phyloP scores from a whole-genome alignment of 2,113 vertebrate genomes.

The Pseudopodoces humilis region DNA sequence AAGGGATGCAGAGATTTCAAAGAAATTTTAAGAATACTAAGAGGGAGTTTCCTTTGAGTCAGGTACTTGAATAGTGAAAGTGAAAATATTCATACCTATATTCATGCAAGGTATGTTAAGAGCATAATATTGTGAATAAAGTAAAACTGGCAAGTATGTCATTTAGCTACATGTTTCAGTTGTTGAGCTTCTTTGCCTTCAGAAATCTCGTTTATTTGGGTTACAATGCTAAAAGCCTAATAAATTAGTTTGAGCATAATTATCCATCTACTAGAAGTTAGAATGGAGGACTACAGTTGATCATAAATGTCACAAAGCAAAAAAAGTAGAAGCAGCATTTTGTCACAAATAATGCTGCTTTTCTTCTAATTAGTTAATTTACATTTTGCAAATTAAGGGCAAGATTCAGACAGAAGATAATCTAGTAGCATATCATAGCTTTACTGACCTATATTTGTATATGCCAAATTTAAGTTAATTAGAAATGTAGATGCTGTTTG shows the following conservation, averaged over 20 bases:
- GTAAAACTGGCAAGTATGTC: not conserved
- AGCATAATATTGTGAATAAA: not conserved
- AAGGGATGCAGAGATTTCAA: not conserved
- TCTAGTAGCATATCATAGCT: slow-evolving; percentile 69
- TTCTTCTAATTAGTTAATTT: slow-evolving; percentile 85
- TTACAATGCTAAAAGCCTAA: slow-evolving; percentile 10
- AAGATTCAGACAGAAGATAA: slow-evolving; percentile 79
- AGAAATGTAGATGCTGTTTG: slow-evolving; percentile 86
- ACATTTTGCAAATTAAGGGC: slow-evolving; percentile 83
- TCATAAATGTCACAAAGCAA: slow-evolving; percentile 74
- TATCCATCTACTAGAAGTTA: slow-evolving; percentile 70
- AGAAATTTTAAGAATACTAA: not conserved
- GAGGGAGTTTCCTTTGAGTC: not conserved
- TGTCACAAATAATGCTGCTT: slow-evolving; percentile 77
- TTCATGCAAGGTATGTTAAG: not conserved
- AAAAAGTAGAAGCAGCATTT: slow-evolving; percentile 71
- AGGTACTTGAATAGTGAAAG: not conserved
- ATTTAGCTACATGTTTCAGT: not conserved
- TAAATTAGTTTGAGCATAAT: slow-evolving; percentile 32
- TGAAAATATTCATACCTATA: not conserved
- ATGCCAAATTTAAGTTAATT: slow-evolving; percentile 87
- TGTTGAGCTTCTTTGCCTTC: not conserved
- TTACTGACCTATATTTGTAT: slow-evolving; percentile 84
- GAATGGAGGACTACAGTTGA: slow-evolving; percentile 70
- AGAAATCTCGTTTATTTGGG: not conserved